Base-by-base conservation (phyloP, 1,140 invertebrate species). In the Acyrthosiphon pisum region DNA sequence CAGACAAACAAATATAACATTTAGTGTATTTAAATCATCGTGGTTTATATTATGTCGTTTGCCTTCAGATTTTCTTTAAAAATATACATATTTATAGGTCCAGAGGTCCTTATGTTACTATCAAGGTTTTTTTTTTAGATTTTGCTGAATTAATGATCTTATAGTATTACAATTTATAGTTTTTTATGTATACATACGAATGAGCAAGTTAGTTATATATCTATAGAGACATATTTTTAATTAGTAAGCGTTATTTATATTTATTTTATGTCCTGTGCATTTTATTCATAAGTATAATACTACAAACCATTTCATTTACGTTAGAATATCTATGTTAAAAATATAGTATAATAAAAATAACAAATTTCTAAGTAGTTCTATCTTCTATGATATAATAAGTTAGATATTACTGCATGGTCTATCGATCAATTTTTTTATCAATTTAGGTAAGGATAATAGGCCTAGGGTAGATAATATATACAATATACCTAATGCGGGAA, bases 41-140 rank as follows among this genome's bases (percentile, higher is more conserved):
- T 76, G 14, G 60, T 76, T 14, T 68, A 7, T 68, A 68, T 68
- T 14, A 68, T n/a, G 60, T n/a, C 11, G n/a, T 35, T 76, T 76
- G n/a, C 60, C 60, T 76, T 76, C n/a, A 76, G 4, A 18, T 76
- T 76, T 76, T 76, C 30, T 4, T n/a, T n/a, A n/a, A 35, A 76
- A n/a, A n/a, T 18, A 76, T 76, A n/a, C 60, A 76, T 76, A 68
- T 68, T 68, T 14, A 68, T 68, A 68, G 30, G 9, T 68, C 60
- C 0, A 68, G n/a, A 68, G 30, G 9, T 68, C 60, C 0, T 60
- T 30, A 60, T 76, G n/a, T 76, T 18, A n/a, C 1, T 23, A 84
- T 84, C 83, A 84, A 84, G 83, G 83, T 84, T 84, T 44, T 84
- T 41, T 76, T 41, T 84, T 84, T 26, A 76, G 4, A 84, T 84